Percentiles rank a stretch among this genome's conserved stretches.
Conservation (phyloP, 2,888 invertebrate species). For the Platycheirus albimanus region DNA sequence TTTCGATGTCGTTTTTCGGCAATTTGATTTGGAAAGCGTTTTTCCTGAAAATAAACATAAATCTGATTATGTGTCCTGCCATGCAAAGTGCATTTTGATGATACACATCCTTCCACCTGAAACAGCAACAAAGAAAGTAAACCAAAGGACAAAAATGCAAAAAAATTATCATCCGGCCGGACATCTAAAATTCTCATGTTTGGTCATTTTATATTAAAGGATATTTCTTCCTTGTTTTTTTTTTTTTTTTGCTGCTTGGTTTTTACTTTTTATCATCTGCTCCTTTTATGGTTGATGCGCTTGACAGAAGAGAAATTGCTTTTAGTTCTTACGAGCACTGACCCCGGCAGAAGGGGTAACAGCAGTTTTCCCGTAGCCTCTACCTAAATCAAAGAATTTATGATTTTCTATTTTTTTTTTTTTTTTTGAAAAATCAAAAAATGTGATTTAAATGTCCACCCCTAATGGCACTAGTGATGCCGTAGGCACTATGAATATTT, state of each 20-base stretch:
- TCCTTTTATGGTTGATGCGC: constrained; percentile 70
- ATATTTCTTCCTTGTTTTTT: constrained; percentile 57
- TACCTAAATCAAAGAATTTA: constrained; percentile 70
- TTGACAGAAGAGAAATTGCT: constrained; percentile 73
- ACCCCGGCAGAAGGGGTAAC: constrained; percentile 25
- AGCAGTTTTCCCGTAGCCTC: constrained; percentile 42
- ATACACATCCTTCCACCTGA: constrained; percentile 61
- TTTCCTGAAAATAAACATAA: constrained; percentile 79
- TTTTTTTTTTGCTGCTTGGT: constrained; percentile 32
- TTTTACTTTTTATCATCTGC: constrained; percentile 49
- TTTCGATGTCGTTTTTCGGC: constrained; percentile 77
- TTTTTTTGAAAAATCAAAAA: constrained; percentile 56
- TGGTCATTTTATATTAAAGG: constrained; percentile 74
- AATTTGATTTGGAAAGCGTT: constrained; percentile 82
- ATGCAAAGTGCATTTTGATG: constrained; percentile 73
- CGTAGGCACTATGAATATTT: constrained; percentile 55
- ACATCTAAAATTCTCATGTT: constrained; percentile 73
- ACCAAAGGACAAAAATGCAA: constrained; percentile 55
- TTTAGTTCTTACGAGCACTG: constrained; percentile 60
- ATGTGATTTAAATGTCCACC: constrained; percentile 70
- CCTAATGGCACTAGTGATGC: constrained; percentile 57
- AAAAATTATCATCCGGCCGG: constrained; percentile 73
- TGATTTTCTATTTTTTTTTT: constrained; percentile 56
- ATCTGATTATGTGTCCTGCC: constrained; percentile 80
- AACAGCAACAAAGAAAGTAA: constrained; percentile 65